Percentiles rank a stretch among this genome's conserved stretches.
Evolutionary conservation across 2,113 vertebrate genomes (phyloP).

Genomic region (Brienomyrus longianalis): DNA sequence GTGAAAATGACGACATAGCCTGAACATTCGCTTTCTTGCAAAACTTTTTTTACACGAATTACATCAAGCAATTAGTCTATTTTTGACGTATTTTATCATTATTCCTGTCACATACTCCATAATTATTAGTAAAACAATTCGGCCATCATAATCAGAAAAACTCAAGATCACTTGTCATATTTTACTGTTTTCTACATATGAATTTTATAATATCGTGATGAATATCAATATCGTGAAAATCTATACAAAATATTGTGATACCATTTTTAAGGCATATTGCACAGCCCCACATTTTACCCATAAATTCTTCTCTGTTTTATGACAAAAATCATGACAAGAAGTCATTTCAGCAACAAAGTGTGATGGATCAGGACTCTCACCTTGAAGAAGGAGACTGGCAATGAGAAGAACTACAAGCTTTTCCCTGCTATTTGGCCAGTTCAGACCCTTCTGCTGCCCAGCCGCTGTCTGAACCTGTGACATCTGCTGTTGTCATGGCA

Average conservation of each 20-base stretch:
- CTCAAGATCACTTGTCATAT: background rate
- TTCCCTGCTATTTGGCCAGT: background rate
- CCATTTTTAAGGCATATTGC: background rate
- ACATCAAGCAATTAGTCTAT: background rate
- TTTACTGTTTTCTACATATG: background rate
- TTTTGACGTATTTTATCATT: background rate
- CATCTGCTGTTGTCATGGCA: background rate
- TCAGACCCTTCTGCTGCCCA: background rate
- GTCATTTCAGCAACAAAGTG: background rate
- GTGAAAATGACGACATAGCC: background rate
- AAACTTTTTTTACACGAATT: background rate
- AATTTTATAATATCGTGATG: background rate
- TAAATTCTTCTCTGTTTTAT: background rate
- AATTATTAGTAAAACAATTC: background rate
- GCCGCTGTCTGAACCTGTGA: background rate
- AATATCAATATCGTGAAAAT: background rate
- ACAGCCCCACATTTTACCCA: background rate
- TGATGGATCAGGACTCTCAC: background rate
- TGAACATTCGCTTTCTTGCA: background rate
- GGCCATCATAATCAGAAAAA: background rate
- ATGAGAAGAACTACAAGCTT: background rate
- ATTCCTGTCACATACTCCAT: background rate
- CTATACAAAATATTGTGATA: background rate
- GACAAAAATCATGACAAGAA: background rate
- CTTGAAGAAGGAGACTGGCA: constrained; percentile 11